phyloP scores from a whole-genome alignment of 2,113 vertebrate genomes.

The Sceloporus undulatus region DNA sequence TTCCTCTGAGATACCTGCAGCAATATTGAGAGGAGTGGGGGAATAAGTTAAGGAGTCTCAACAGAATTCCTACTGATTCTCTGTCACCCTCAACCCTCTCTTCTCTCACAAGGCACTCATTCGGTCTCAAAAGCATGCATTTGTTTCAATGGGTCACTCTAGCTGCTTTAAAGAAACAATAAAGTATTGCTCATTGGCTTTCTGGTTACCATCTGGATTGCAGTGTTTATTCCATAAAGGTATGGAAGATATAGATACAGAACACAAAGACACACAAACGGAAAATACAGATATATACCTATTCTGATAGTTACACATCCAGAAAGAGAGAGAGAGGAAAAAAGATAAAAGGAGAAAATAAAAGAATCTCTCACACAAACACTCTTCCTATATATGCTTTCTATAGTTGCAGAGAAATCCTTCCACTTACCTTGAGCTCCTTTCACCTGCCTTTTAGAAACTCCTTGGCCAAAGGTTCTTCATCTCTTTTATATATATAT shows the following conservation, averaged over 20 bases:
- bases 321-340: background rate
- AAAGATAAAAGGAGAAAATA: background rate
- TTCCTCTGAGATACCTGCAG: conserved; percentile 34
- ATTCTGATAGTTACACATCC: background rate
- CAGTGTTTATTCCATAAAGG: background rate
- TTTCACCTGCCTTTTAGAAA: conserved; percentile 8
- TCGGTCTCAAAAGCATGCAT: background rate
- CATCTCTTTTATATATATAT: background rate
- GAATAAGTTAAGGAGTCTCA: conserved; percentile 4
- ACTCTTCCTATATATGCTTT: background rate
- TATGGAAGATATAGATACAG: background rate
- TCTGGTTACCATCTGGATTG: background rate
- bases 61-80: background rate
- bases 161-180: conserved; percentile 18
- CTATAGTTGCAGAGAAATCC: background rate
- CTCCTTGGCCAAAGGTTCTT: conserved; percentile 8
- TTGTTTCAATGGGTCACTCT: conserved; percentile 5
- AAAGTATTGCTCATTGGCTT: conserved; percentile 11
- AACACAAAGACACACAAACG: background rate
- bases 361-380: background rate
- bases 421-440: conserved; percentile 29
- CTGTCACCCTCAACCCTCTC: background rate
- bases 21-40: background rate
- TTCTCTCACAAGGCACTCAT: conserved; percentile 1
- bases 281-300: background rate